These are phyloP conservation scores for Gnathonemus longibarbis DNA, from an alignment of 2,113 vertebrate genomes.

Conservation along the genomic window DNA sequence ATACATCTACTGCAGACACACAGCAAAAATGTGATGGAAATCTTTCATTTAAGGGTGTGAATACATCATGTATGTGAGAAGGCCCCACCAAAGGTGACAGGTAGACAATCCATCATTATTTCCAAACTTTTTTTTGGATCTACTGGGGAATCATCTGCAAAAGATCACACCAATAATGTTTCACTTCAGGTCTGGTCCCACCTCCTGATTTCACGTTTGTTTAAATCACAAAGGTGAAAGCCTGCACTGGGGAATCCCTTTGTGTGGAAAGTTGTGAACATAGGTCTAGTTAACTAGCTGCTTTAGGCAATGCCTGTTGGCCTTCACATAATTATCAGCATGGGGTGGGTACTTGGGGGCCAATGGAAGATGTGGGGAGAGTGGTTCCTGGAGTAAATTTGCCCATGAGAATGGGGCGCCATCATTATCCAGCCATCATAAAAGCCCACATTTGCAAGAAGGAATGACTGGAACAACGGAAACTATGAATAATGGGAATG, in stretches of 20 bases:
- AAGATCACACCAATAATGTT: background rate
- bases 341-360: conserved; percentile 2
- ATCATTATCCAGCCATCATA: conserved; percentile 7
- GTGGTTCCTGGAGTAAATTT: background rate
- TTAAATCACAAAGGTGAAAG: background rate
- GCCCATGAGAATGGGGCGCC: background rate
- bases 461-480: background rate
- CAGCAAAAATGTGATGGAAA: background rate
- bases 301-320: conserved; percentile 30
- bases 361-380: conserved; percentile 3
- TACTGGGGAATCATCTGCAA: background rate
- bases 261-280: too few relatives aligned
- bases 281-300: conserved; percentile 32
- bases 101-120: conserved; percentile 5
- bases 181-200: background rate
- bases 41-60: background rate
- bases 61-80: background rate
- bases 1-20: background rate
- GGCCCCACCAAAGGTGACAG: background rate
- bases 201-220: background rate
- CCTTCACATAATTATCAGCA: conserved; percentile 30
- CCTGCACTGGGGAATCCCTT: background rate
- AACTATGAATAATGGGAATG: conserved; percentile 25
- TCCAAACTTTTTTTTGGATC: background rate
- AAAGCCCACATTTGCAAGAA: conserved; percentile 11